These are phyloP conservation scores for Hirtodrosophila cameraria DNA, from an alignment of 2,888 invertebrate genomes.

Conservation along the genomic window DNA sequence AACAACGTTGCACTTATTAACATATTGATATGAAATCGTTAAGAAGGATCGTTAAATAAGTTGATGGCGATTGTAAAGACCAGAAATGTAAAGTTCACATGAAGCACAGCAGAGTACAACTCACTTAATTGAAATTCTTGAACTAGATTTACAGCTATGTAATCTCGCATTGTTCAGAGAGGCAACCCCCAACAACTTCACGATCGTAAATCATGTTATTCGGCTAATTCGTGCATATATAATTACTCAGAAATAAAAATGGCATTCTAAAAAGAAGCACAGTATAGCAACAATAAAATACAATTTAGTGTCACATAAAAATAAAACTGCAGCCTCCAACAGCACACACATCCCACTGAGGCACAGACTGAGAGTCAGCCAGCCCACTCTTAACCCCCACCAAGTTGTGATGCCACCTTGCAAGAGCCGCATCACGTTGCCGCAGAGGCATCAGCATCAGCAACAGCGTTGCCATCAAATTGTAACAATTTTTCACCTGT, in stretches of 20 bases:
- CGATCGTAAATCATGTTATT: conserved; percentile 51
- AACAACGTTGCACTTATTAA: no score
- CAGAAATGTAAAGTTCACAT: not conserved
- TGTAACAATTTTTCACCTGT: conserved; percentile 77
- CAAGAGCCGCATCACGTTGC: conserved; percentile 61
- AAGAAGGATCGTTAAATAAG: not conserved
- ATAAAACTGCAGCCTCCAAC: conserved; percentile 17
- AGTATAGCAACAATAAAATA: conserved; percentile 59
- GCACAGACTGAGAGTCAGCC: not conserved
- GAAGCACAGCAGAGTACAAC: not conserved
- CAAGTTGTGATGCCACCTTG: conserved; percentile 6
- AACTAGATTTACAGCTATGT: conserved; percentile 34
- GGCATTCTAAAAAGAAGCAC: conserved; percentile 66
- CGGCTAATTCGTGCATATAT: conserved; percentile 53
- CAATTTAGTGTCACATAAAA: conserved; percentile 66
- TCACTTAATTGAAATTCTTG: conserved; percentile 49
- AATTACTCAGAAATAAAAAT: conserved; percentile 48
- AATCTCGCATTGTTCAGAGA: conserved; percentile 19
- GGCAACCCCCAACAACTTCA: conserved; percentile 11
- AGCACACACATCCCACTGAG: conserved; percentile 37
- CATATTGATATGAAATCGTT: not conserved
- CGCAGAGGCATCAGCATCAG: conserved; percentile 39
- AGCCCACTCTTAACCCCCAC: not conserved
- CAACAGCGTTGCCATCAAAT: conserved; percentile 64
- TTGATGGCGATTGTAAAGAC: not conserved